Evolutionary conservation across 2,113 vertebrate genomes (phyloP), one percentile per base, ranked within the genome.

Genomic region (Varanus salvator): DNA sequence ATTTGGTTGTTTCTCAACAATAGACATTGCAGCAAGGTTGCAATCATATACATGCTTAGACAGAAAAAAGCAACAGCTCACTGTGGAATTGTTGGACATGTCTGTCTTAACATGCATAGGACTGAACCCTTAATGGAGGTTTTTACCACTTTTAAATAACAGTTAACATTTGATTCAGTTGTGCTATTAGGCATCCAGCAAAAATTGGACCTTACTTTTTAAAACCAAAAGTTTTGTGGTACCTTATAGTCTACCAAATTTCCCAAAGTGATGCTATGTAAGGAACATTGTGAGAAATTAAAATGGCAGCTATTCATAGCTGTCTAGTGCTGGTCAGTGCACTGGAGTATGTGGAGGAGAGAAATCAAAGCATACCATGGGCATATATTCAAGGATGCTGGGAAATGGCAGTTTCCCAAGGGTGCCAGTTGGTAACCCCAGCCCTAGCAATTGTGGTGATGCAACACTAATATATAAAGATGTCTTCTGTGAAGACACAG

Each of bases 381-480:
- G 8, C 72, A 74, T n/a, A 8, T 38, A 68, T 27, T 9, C 27
- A 68, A 84, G n/a, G n/a, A 17, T 15, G n/a, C n/a, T 15, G 4
- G 31, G 31, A 29, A 25, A 25, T n/a, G 29, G 71, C 60, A 66
- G 34, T 66, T 83, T 57, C n/a, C 19, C 6, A 0, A 90, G 90
- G 75, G 2, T 38, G 19, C 54, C 21, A 34, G 8, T 6, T 14
- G 31, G 31, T 64, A 5, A 64, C 60, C 19, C 5, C 83, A 80
- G 72, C 52, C 9, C 0, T 2, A 77, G 0, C 0, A 1, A 15
- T 48, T 14, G 0, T 80, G 50, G 2, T 80, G 11, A n/a, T 77
- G 23, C 52, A 84, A 31, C 0, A 87, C 52, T 71, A 54, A 54
- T 64, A 34, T 29, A 76, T 3, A 21, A 78, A 78, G 74, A 14